Evolutionary conservation across 2,888 invertebrate genomes (phyloP).

Genomic region (Athalia rosae): DNA sequence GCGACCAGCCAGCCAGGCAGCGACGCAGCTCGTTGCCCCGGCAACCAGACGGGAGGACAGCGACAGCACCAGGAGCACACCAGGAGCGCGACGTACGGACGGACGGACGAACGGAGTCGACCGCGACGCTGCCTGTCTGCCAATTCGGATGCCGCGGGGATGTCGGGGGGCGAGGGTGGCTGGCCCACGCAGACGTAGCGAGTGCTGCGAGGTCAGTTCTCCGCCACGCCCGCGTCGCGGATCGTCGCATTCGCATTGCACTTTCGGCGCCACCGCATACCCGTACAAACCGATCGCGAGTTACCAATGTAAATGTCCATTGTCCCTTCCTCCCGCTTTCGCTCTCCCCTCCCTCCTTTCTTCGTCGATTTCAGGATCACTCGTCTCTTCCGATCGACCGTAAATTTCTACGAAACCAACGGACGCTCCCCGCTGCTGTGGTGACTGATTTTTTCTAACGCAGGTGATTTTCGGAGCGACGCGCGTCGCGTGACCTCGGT

Average conservation of each 20-base stretch:
- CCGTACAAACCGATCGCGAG: constrained; percentile 56
- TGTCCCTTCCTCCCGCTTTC: constrained; percentile 35
- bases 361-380: not conserved
- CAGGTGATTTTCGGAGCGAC: no score
- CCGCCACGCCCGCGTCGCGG: constrained; percentile 65
- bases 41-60: constrained; percentile 66
- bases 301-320: constrained; percentile 58
- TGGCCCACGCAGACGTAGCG: constrained; percentile 42
- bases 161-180: constrained; percentile 53
- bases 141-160: constrained; percentile 52
- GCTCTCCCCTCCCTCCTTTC: constrained; percentile 32
- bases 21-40: constrained; percentile 63
- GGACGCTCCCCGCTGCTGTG: no score
- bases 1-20: not conserved
- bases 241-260: constrained; percentile 58
- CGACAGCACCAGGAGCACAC: constrained; percentile 22
- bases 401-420: not conserved
- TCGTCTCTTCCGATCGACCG: not conserved
- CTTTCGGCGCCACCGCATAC: constrained; percentile 60
- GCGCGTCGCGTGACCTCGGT: no score
- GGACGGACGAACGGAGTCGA: constrained; percentile 46
- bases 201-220: constrained; percentile 67
- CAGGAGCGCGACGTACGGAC: constrained; percentile 48
- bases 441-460: no score
- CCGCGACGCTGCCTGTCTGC: constrained; percentile 65